A percentile compares a stretch with the other conserved stretches of the same genome.
Evolutionary conservation across 2,113 vertebrate genomes (phyloP).

Genomic region (Brienomyrus brachyistius): DNA sequence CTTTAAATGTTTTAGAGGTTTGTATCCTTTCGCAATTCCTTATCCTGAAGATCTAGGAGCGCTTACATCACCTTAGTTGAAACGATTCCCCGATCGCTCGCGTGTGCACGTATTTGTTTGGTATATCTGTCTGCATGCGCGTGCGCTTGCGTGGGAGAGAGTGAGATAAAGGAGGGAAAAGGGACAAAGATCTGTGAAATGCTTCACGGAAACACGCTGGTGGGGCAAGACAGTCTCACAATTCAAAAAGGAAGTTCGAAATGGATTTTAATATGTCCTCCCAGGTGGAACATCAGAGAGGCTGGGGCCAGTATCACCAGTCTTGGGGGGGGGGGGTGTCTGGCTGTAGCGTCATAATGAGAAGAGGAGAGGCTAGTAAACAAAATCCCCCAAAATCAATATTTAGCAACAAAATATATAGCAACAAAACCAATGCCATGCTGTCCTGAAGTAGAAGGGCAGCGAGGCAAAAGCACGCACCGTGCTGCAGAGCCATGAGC

Average conservation of each 20-base stretch:
- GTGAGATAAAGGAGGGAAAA: not conserved
- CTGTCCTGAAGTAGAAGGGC: constrained; percentile 32
- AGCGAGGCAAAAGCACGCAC: not conserved
- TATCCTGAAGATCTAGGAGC: not conserved
- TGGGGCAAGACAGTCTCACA: not conserved
- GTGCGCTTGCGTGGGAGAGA: not conserved
- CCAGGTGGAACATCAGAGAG: not conserved
- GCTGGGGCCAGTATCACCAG: not conserved
- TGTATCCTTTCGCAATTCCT: not conserved
- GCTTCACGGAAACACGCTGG: not conserved
- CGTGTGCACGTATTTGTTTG: not conserved
- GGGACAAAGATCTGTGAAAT: constrained; percentile 11
- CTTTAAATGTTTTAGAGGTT: not conserved
- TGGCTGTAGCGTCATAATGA: not conserved
- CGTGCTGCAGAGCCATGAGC: not conserved
- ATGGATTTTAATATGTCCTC: not conserved
- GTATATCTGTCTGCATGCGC: not conserved
- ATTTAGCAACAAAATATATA: too few relatives aligned
- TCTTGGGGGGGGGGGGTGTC: not conserved
- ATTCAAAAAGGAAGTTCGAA: not conserved
- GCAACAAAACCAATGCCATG: constrained; percentile 69
- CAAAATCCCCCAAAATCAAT: constrained; percentile 80
- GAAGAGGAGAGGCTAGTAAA: constrained; percentile 35
- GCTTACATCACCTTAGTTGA: not conserved
- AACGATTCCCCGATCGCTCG: not conserved